Conservation (phyloP, 2,888 invertebrate genomes). For the Epirrhoe alternata region DNA sequence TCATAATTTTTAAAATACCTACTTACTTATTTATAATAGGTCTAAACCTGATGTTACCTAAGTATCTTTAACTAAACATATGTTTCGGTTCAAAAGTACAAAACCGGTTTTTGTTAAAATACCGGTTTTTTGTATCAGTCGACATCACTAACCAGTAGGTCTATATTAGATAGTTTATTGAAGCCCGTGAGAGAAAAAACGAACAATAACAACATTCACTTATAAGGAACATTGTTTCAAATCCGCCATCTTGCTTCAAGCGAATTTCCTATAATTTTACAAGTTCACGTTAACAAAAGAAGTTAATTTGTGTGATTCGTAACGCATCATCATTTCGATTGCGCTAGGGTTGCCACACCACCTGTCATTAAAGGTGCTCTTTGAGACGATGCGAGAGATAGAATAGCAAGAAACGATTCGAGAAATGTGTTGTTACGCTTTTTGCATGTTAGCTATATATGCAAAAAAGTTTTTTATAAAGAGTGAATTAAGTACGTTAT, state of each 20-base stretch:
- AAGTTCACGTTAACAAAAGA: slow-evolving; percentile 65
- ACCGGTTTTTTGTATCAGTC: slow-evolving; percentile 13
- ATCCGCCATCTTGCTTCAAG: slow-evolving; percentile 45
- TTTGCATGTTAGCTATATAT: too few species aligned
- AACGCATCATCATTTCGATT: slow-evolving; percentile 75
- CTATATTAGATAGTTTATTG: slow-evolving; percentile 35
- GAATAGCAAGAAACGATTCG: not conserved
- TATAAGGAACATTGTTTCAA: slow-evolving; percentile 38
- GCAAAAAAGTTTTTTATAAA: too few species aligned
- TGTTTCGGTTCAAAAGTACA: too few species aligned
- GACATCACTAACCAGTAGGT: slow-evolving; percentile 6
- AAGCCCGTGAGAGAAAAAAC: slow-evolving; percentile 42
- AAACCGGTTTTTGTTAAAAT: too few species aligned
- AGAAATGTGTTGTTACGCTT: too few species aligned
- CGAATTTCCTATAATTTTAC: slow-evolving; percentile 58
- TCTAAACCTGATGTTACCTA: too few species aligned
- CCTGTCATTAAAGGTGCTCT: not conserved
- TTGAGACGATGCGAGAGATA: not conserved
- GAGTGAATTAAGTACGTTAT: too few species aligned
- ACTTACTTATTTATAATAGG: too few species aligned
- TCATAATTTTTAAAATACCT: too few species aligned
- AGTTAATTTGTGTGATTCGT: slow-evolving; percentile 73
- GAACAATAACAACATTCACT: slow-evolving; percentile 37
- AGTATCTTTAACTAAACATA: too few species aligned
- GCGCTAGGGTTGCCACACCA: slow-evolving; percentile 45